These are phyloP conservation scores for Thaumetopoea pityocampa DNA, from an alignment of 1,140 invertebrate genomes.

Conservation along the genomic window DNA sequence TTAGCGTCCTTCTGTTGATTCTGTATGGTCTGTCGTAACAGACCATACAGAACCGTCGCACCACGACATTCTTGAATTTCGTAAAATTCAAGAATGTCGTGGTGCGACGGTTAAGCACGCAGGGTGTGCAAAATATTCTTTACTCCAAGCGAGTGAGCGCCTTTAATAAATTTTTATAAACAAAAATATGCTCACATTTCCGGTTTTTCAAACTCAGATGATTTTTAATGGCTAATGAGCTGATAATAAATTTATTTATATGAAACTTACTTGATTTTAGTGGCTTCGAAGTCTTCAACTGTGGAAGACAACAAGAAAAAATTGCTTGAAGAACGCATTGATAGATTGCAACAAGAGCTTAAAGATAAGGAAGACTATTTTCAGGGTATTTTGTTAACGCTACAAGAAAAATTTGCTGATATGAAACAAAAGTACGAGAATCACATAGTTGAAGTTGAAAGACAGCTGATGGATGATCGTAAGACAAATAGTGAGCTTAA, in stretches of 20 bases:
- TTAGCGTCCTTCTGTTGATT: too few species aligned
- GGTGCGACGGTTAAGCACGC: too few species aligned
- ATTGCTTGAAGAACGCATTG: slow-evolving; percentile 83
- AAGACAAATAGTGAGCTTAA: slow-evolving; percentile 77
- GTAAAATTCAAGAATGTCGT: too few species aligned
- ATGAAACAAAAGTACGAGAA: slow-evolving; percentile 85
- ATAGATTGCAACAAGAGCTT: slow-evolving; percentile 80
- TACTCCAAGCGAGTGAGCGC: too few species aligned
- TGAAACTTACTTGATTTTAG: slow-evolving; percentile 37
- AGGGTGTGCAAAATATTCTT: too few species aligned
- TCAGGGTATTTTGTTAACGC: slow-evolving; percentile 81
- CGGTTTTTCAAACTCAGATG: too few species aligned
- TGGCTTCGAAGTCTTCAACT: slow-evolving; percentile 77
- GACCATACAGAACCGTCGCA: too few species aligned
- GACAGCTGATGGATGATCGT: slow-evolving; percentile 78
- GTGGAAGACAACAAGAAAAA: slow-evolving; percentile 78
- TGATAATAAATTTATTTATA: neutral
- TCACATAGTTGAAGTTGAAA: slow-evolving; percentile 84
- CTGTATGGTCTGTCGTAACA: too few species aligned
- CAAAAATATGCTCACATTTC: too few species aligned
- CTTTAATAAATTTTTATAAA: too few species aligned
- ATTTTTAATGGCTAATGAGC: neutral
- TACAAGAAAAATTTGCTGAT: slow-evolving; percentile 84
- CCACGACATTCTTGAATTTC: too few species aligned
- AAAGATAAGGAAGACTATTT: slow-evolving; percentile 81